Percentiles rank a stretch among this genome's conserved stretches.
Evolutionary conservation across 2,113 vertebrate species (phyloP).

Genomic region (Ascaphus truei): DNA sequence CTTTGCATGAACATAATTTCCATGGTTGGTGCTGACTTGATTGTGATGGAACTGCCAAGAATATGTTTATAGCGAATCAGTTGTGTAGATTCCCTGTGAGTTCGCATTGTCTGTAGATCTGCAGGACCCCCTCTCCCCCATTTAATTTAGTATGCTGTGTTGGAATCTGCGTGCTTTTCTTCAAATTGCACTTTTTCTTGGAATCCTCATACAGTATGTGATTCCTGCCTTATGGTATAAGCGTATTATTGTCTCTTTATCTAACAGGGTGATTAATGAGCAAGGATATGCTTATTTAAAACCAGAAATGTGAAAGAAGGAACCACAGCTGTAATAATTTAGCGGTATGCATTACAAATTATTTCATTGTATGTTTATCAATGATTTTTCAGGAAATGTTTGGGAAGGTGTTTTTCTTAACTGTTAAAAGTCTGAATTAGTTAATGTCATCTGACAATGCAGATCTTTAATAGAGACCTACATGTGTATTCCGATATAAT

Average conservation of each 20-base stretch:
- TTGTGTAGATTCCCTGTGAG: neutral
- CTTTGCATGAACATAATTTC: neutral
- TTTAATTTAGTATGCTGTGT: conserved; percentile 26
- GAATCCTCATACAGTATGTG: conserved; percentile 7
- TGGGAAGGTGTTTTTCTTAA: no score
- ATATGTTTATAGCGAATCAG: neutral
- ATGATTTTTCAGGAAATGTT: neutral
- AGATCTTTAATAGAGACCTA: no score
- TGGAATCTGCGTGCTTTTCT: neutral
- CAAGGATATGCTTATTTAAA: conserved; percentile 40
- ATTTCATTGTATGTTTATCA: neutral
- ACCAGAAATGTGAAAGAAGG: conserved; percentile 28
- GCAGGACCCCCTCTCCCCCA: no score
- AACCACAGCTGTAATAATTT: conserved; percentile 37
- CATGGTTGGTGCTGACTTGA: neutral
- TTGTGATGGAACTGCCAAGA: neutral
- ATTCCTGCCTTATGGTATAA: conserved; percentile 35
- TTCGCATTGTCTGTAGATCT: neutral
- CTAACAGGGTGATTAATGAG: conserved; percentile 33
- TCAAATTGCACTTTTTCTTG: conserved; percentile 21
- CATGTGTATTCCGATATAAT: no score
- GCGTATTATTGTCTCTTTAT: conserved; percentile 22
- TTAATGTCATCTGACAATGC: no score
- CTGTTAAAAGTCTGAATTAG: no score
- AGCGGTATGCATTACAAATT: conserved; percentile 26